These are phyloP conservation scores for Drosophila punjabiensis DNA, from an alignment of 1,140 invertebrate genomes.

Conservation along the genomic window DNA sequence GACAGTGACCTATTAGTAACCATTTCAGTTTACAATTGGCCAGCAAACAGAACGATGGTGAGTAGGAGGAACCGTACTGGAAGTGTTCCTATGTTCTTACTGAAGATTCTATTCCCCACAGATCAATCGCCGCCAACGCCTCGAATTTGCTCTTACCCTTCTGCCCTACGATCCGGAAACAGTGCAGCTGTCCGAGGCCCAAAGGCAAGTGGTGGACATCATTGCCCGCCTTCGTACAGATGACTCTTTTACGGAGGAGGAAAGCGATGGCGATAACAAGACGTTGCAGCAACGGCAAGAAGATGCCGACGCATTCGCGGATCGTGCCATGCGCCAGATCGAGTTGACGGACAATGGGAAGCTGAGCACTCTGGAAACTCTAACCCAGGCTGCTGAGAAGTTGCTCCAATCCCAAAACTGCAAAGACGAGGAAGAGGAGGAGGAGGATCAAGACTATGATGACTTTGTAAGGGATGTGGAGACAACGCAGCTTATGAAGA, in stretches of 20 bases:
- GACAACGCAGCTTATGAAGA: slow-evolving; percentile 32
- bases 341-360: slow-evolving; percentile 46
- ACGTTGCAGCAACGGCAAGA: slow-evolving; percentile 6
- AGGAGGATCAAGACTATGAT: not conserved
- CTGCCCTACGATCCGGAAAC: slow-evolving; percentile 53
- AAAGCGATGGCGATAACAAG: slow-evolving; percentile 28
- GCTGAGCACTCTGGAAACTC: slow-evolving; percentile 51
- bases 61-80: slow-evolving; percentile 9
- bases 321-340: slow-evolving; percentile 56
- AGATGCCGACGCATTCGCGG: slow-evolving; percentile 55
- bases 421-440: not conserved
- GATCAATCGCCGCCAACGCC: slow-evolving; percentile 60
- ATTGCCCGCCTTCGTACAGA: slow-evolving; percentile 49
- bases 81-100: not conserved
- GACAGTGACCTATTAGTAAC: slow-evolving; percentile 9
- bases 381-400: slow-evolving; percentile 56
- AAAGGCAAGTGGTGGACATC: slow-evolving; percentile 53
- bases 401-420: slow-evolving; percentile 17
- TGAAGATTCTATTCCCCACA: not conserved
- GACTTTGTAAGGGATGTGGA: slow-evolving; percentile 35
- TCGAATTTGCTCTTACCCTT: slow-evolving; percentile 59
- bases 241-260: slow-evolving; percentile 28
- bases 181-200: slow-evolving; percentile 36
- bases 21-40: slow-evolving; percentile 53
- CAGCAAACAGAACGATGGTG: slow-evolving; percentile 51